Evolutionary conservation across 2,888 invertebrate genomes (phyloP).

Genomic region (Beris morrisii): DNA sequence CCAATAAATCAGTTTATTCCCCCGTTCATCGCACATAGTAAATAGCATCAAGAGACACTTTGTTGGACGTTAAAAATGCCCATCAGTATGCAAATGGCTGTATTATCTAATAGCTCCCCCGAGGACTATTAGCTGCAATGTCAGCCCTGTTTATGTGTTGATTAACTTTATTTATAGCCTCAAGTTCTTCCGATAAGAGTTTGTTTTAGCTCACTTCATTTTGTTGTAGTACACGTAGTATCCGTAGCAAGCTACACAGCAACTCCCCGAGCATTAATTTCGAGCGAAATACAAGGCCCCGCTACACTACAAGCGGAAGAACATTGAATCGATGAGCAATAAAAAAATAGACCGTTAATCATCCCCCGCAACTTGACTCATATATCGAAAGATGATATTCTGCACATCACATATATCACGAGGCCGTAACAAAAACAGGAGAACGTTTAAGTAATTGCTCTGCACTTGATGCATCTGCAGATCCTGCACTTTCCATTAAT

Average conservation of each 20-base stretch:
- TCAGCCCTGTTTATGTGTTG: constrained; percentile 32
- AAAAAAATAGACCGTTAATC: constrained; percentile 16
- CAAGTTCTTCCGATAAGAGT: constrained; percentile 27
- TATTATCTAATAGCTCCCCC: constrained; percentile 25
- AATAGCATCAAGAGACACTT: constrained; percentile 25
- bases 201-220: background rate
- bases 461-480: constrained; percentile 27
- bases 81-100: constrained; percentile 31
- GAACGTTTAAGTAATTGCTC: constrained; percentile 28
- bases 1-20: constrained; percentile 25
- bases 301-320: background rate
- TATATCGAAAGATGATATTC: constrained; percentile 24
- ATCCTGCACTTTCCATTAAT: constrained; percentile 30
- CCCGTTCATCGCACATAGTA: constrained; percentile 14
- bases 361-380: constrained; percentile 14
- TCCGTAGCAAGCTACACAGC: background rate
- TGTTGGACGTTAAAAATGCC: constrained; percentile 27
- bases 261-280: constrained; percentile 26
- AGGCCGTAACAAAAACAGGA: too few relatives aligned
- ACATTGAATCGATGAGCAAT: background rate
- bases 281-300: constrained; percentile 1
- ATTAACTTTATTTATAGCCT: constrained; percentile 31
- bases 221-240: constrained; percentile 1
- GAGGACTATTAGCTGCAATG: constrained; percentile 29
- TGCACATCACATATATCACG: background rate